Conservation (phyloP, 2,113 vertebrate species). For the Thalassoma bifasciatum region DNA sequence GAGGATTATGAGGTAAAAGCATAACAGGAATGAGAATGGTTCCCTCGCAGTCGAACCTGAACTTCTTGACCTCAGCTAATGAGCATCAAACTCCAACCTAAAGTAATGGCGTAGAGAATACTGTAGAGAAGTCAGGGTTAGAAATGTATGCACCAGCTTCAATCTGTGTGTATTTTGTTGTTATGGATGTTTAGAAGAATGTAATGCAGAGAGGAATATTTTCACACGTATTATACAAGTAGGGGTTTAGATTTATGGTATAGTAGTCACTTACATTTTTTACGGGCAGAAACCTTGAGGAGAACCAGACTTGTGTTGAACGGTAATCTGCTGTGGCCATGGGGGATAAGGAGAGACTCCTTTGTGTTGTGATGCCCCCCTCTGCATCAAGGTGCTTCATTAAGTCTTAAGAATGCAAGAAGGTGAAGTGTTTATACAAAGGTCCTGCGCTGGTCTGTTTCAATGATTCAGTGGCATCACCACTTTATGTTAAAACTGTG, state of each 20-base stretch:
- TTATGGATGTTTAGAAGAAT: background rate
- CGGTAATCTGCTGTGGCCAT: too few species aligned
- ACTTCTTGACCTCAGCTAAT: constrained; percentile 35
- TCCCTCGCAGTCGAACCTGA: background rate
- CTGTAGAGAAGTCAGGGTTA: background rate
- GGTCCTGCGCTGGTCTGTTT: background rate
- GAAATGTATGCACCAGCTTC: background rate
- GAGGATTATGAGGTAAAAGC: background rate
- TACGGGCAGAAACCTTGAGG: too few species aligned
- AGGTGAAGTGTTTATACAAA: background rate
- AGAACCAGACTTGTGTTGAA: too few species aligned
- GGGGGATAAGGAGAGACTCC: too few species aligned
- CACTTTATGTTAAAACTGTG: background rate
- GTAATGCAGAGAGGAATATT: too few species aligned
- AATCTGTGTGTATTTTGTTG: background rate
- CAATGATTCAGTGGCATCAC: background rate
- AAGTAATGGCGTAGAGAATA: background rate
- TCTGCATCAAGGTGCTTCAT: background rate
- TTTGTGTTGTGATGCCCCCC: background rate
- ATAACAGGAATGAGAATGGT: constrained; percentile 28
- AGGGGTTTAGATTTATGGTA: too few species aligned
- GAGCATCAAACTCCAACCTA: constrained; percentile 12
- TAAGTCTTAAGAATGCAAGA: background rate
- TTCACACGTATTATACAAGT: too few species aligned
- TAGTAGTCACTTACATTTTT: too few species aligned